A percentile compares a stretch with the other conserved stretches of the same genome.
phyloP scores from a whole-genome alignment of 2,888 invertebrate genomes.

The Ophion slaviceki region DNA sequence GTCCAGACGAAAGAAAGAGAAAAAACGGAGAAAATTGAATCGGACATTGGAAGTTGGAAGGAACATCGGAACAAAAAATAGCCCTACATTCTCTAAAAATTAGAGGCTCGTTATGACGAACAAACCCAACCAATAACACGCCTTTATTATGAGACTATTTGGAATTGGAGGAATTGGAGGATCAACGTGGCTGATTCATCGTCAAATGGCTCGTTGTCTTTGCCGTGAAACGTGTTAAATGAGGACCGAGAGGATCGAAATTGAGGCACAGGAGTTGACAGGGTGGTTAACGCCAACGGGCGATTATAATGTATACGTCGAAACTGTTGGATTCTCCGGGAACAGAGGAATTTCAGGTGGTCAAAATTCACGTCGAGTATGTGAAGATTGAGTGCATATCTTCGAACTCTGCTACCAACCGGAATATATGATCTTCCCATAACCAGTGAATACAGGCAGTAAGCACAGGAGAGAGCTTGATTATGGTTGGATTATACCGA shows the following conservation, averaged over 20 bases:
- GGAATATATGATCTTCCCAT: slow-evolving; percentile 61
- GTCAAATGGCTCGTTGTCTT: slow-evolving; percentile 26
- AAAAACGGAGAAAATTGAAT: not conserved
- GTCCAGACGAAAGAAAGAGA: not conserved
- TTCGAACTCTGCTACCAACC: slow-evolving; percentile 49
- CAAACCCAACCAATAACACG: too few species aligned
- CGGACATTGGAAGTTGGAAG: not conserved
- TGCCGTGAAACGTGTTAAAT: slow-evolving; percentile 35
- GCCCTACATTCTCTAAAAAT: too few species aligned
- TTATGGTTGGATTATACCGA: slow-evolving; percentile 77
- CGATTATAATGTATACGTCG: slow-evolving; percentile 62
- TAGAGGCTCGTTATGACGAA: too few species aligned
- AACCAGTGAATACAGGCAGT: slow-evolving; percentile 40
- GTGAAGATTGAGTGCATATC: slow-evolving; percentile 52
- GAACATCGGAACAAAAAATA: too few species aligned
- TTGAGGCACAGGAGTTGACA: slow-evolving; percentile 48
- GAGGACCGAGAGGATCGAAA: slow-evolving; percentile 46
- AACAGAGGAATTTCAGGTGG: slow-evolving; percentile 60
- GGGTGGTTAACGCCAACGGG: slow-evolving; percentile 52
- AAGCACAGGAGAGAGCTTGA: slow-evolving; percentile 68
- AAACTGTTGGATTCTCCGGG: slow-evolving; percentile 51
- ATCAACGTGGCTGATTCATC: not conserved
- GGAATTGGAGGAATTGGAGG: too few species aligned
- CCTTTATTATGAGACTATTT: too few species aligned
- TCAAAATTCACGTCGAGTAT: slow-evolving; percentile 18